Evolutionary conservation across 2,113 vertebrate genomes (phyloP).

Genomic region (Madoqua kirkii): DNA sequence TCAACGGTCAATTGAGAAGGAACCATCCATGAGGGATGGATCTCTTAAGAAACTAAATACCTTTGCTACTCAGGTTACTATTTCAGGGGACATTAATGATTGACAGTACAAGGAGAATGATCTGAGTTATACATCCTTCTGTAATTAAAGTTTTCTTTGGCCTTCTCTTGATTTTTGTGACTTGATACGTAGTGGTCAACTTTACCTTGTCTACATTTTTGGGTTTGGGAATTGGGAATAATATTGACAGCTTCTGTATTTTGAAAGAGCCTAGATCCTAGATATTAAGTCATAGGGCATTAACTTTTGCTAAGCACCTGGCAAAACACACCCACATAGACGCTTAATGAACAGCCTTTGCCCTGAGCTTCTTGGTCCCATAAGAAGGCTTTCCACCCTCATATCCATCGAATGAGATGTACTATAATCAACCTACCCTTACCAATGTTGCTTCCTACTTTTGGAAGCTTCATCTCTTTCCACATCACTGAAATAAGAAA

Average conservation of each 20-base stretch:
- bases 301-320: not conserved
- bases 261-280: not conserved
- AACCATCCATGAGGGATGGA: not conserved
- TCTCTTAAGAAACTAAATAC: constrained; percentile 48
- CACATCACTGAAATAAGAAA: not conserved
- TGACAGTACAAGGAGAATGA: constrained; percentile 31
- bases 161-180: not conserved
- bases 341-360: not conserved
- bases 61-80: constrained; percentile 9
- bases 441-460: not conserved
- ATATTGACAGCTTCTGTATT: not conserved
- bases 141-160: constrained; percentile 60
- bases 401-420: not conserved
- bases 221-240: not conserved
- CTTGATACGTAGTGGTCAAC: not conserved
- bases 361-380: not conserved
- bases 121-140: not conserved
- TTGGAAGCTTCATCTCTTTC: not conserved
- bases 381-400: not conserved
- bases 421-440: not conserved
- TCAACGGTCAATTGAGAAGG: constrained; percentile 16
- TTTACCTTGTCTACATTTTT: not conserved
- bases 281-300: not conserved
- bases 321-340: not conserved
- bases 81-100: constrained; percentile 60